Percentiles rank a stretch among this genome's conserved stretches.
Conservation (phyloP, 2,888 invertebrate species). For the Schizotus pectinicornis region DNA sequence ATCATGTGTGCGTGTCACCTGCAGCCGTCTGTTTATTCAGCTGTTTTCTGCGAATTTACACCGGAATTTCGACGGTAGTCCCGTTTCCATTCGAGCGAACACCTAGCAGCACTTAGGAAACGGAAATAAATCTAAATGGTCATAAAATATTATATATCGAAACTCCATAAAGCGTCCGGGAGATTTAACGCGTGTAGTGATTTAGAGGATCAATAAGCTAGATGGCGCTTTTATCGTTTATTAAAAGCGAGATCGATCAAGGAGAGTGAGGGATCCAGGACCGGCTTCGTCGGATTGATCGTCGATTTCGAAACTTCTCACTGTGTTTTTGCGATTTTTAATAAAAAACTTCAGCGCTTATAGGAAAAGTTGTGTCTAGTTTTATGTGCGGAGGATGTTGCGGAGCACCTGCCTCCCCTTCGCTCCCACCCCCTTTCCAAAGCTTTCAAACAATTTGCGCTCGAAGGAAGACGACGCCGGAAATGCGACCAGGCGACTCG, state of each 20-base stretch:
- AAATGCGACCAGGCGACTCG: too few species aligned
- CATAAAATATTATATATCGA: neutral
- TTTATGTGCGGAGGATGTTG: neutral
- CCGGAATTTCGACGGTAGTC: neutral
- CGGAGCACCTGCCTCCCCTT: too few species aligned
- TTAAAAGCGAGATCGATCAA: neutral
- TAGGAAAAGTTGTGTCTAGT: slow-evolving; percentile 23
- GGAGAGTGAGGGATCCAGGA: too few species aligned
- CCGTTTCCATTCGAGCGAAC: too few species aligned
- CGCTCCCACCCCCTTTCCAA: too few species aligned
- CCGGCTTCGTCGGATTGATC: too few species aligned
- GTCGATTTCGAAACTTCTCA: too few species aligned
- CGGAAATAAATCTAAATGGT: neutral
- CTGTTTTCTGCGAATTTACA: neutral
- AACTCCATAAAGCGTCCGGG: neutral
- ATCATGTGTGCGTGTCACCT: slow-evolving; percentile 1
- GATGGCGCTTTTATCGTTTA: neutral
- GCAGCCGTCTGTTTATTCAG: slow-evolving; percentile 5
- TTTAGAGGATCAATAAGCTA: neutral
- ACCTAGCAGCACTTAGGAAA: neutral
- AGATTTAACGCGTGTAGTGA: neutral
- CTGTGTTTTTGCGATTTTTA: slow-evolving; percentile 10
- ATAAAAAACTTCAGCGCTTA: slow-evolving; percentile 21
- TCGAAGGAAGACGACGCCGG: too few species aligned
- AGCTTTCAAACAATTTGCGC: too few species aligned